Conservation (phyloP, 1,140 invertebrate genomes). For the Euura lappo region DNA sequence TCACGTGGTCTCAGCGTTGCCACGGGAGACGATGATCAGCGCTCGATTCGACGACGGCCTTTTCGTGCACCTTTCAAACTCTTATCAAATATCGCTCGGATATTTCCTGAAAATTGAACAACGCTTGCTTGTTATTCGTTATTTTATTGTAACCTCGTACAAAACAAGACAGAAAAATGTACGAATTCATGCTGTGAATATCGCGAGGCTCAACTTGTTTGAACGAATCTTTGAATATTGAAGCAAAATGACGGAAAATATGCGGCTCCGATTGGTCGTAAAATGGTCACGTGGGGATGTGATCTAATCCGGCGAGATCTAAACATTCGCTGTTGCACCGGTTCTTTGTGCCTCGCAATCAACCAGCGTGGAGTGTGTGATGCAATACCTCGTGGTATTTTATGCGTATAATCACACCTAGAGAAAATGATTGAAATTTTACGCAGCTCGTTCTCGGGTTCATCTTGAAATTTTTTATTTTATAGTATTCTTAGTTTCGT, state of each 20-base stretch:
- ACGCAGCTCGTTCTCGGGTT: too few species aligned
- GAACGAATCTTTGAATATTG: not conserved
- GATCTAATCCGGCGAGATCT: not conserved
- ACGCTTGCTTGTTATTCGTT: not conserved
- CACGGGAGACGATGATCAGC: slow-evolving; percentile 15
- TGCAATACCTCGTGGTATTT: too few species aligned
- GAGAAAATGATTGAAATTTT: too few species aligned
- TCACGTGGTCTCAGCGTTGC: slow-evolving; percentile 34
- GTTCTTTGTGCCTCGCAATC: too few species aligned
- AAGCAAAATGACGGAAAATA: not conserved
- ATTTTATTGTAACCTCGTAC: too few species aligned
- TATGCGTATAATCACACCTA: too few species aligned
- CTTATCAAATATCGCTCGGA: not conserved
- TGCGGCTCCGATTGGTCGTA: not conserved
- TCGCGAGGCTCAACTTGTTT: not conserved
- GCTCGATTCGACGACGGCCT: not conserved
- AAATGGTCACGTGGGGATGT: not conserved
- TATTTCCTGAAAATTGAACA: not conserved
- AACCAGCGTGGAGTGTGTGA: too few species aligned
- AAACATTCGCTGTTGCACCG: not conserved
- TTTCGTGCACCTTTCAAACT: not conserved
- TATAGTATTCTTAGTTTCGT: too few species aligned
- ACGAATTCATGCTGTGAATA: too few species aligned
- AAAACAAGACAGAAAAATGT: too few species aligned
- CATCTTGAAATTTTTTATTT: too few species aligned